Evolutionary conservation across 2,113 vertebrate species (phyloP), one percentile per base, ranked within the genome.

Genomic region (Tragelaphus imberbis): DNA sequence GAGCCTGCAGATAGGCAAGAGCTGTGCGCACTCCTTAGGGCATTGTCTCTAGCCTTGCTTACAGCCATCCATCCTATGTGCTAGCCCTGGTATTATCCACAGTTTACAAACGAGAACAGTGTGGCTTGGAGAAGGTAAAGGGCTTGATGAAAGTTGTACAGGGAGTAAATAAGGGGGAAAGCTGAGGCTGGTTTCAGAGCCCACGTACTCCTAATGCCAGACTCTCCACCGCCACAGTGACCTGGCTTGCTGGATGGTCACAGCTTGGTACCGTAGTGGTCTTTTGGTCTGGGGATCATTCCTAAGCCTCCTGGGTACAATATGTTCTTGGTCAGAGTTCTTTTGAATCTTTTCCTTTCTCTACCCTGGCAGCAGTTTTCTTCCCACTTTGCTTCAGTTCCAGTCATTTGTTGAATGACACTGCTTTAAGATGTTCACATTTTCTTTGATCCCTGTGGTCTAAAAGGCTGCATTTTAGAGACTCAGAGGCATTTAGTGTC

Each of bases 401-500:
- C 33, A 71, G 5, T 63, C 58, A 75, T 84, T 61, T 44, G 28
- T 63, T 86, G 65, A 95, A 89, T 40, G 40, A 51, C 11, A 44
- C 61, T 95, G 44, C 49, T 81, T 91, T 36, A 81, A 95, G 77
- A 53, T 14, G 13, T 16, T 68, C 30, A 10, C n/a, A 86, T 63
- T 59, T 88, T 79, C 53, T 91, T 89, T 85, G 84, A 84, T 91
- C 19, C 33, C 21, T 95, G 6, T 88, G 30, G 36, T 53, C 27
- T n/a, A 68, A 71, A 65, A 21, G 51, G 27, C 23, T 96, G 84
- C 53, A 63, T 79, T 95, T 84, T 53, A 59, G 55, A 95, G 36
- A 85, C 27, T 84, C 56, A 61, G 65, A 51, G 28, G 30, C 17
- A 77, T 59, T 87, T 90, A 68, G 21, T 77, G 13, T 85, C 47